Conservation (phyloP, 2,113 vertebrate species). For the Platysteira castanea region DNA sequence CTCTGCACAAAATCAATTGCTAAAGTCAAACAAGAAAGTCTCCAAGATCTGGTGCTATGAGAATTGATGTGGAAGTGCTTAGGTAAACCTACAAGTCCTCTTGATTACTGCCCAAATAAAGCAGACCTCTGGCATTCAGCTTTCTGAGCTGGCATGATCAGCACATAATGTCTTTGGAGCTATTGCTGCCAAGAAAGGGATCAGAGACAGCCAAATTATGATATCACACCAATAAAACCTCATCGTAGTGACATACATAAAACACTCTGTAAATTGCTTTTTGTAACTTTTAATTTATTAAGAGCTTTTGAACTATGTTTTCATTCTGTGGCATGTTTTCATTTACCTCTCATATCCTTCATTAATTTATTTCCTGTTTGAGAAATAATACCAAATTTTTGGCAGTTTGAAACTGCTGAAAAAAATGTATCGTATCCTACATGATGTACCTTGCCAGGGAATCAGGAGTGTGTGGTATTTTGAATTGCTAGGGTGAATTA, state of each 20-base stretch:
- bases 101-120: constrained; percentile 73
- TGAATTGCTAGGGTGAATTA: constrained; percentile 6
- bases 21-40: not conserved
- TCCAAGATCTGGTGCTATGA: not conserved
- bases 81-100: constrained; percentile 59
- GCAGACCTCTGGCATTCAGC: constrained; percentile 65
- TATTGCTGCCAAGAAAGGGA: constrained; percentile 71
- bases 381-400: constrained; percentile 55
- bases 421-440: constrained; percentile 39
- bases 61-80: constrained; percentile 48
- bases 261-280: constrained; percentile 77
- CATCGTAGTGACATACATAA: constrained; percentile 76
- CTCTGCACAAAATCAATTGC: not conserved
- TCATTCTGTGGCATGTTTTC: constrained; percentile 71
- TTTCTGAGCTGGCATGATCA: constrained; percentile 66
- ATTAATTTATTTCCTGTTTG: constrained; percentile 68
- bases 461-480: not conserved
- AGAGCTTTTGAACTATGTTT: constrained; percentile 70
- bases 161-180: constrained; percentile 69
- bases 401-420: constrained; percentile 41
- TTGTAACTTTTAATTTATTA: constrained; percentile 78
- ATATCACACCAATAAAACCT: constrained; percentile 80
- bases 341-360: constrained; percentile 65
- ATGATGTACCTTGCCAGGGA: constrained; percentile 31
- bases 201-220: constrained; percentile 80